Conservation (phyloP, 2,888 invertebrate genomes). For the Mythimna vitellina region DNA sequence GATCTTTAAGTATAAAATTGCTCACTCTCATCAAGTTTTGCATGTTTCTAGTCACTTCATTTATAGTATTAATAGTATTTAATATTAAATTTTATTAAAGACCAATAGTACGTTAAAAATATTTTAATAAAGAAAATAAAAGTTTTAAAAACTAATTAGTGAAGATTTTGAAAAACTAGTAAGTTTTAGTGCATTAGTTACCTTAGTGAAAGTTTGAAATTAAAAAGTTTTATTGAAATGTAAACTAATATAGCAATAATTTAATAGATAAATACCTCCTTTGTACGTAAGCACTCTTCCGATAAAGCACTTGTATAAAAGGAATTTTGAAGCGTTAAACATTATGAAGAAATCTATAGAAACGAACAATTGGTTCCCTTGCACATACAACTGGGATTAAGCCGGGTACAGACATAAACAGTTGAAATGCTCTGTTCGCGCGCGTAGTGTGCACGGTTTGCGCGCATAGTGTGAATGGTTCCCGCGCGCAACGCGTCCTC, state of each 20-base stretch:
- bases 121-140: slow-evolving; percentile 81
- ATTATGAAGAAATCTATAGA: slow-evolving; percentile 43
- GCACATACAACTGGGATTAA: slow-evolving; percentile 4
- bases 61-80: slow-evolving; percentile 71
- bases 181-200: slow-evolving; percentile 79
- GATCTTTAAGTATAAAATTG: slow-evolving; percentile 75
- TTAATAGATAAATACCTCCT: slow-evolving; percentile 74
- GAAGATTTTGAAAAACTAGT: slow-evolving; percentile 75
- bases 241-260: slow-evolving; percentile 81
- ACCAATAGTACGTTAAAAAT: slow-evolving; percentile 87
- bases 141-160: slow-evolving; percentile 77
- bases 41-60: slow-evolving; percentile 83
- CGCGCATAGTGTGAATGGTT: too few relatives aligned
- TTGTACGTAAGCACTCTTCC: slow-evolving; percentile 78
- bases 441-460: too few relatives aligned
- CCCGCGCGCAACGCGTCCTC: too few relatives aligned
- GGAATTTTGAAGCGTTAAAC: slow-evolving; percentile 60
- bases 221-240: slow-evolving; percentile 68
- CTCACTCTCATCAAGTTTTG: slow-evolving; percentile 82
- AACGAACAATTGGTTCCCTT: slow-evolving; percentile 29
- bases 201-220: slow-evolving; percentile 78
- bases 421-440: too few relatives aligned
- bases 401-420: too few relatives aligned
- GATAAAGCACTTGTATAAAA: slow-evolving; percentile 68
- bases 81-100: slow-evolving; percentile 84